Percentiles rank a stretch among this genome's conserved stretches.
phyloP scores from a whole-genome alignment of 2,113 vertebrate genomes.

The Ageneiosus marmoratus region DNA sequence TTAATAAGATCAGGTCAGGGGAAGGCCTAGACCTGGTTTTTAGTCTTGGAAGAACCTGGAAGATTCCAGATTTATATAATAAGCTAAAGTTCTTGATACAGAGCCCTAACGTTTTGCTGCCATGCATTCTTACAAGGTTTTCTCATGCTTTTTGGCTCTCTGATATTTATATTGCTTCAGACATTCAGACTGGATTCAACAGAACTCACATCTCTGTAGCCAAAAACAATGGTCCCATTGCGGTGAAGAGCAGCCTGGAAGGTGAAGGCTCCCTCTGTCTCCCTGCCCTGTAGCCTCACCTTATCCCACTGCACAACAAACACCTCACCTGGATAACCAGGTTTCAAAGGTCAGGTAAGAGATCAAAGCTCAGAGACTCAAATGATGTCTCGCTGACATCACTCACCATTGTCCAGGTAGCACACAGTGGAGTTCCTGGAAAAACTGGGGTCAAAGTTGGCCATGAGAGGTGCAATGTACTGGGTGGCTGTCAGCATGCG shows the following conservation, averaged over 20 bases:
- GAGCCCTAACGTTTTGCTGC: not conserved
- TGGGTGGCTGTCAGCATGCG: slow-evolving; percentile 96
- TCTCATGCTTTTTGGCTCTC: slow-evolving; percentile 21
- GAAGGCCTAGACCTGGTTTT: not conserved
- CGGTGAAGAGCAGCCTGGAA: slow-evolving; percentile 87
- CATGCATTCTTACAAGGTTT: slow-evolving; percentile 1
- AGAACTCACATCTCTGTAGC: slow-evolving; percentile 86
- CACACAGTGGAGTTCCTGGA: slow-evolving; percentile 86
- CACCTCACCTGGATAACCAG: slow-evolving; percentile 75
- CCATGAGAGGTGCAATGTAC: slow-evolving; percentile 94
- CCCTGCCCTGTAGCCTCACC: slow-evolving; percentile 83
- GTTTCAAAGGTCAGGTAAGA: slow-evolving; percentile 11
- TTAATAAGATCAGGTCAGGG: slow-evolving; percentile 8
- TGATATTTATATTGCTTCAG: not conserved
- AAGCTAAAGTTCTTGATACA: not conserved
- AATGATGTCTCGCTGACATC: not conserved
- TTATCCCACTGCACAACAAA: slow-evolving; percentile 94
- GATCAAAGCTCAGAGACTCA: not conserved
- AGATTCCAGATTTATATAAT: not conserved
- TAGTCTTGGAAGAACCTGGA: slow-evolving; percentile 17
- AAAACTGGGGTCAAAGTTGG: slow-evolving; percentile 96
- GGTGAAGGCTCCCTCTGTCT: slow-evolving; percentile 84
- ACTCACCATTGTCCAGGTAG: slow-evolving; percentile 90
- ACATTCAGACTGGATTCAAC: not conserved
- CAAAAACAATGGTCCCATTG: slow-evolving; percentile 84